These are phyloP conservation scores for Torymus tubicola DNA, from an alignment of 2,888 invertebrate species.

Conservation along the genomic window DNA sequence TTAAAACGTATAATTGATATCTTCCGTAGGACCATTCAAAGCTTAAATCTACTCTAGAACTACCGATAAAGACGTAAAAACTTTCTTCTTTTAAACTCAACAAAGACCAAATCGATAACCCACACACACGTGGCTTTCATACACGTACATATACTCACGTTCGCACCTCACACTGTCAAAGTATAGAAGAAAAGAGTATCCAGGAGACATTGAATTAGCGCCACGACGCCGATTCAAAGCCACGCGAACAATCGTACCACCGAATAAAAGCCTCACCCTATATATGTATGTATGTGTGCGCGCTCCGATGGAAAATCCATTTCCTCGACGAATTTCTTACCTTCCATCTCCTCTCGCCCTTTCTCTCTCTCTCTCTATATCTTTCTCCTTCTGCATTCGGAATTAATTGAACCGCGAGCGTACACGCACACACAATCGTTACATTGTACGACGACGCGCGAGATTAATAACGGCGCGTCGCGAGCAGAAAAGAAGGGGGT, in stretches of 20 bases:
- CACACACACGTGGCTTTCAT: no score
- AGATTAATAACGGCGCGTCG: constrained; percentile 69
- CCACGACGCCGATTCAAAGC: constrained; percentile 26
- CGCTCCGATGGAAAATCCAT: constrained; percentile 42
- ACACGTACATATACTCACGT: no score
- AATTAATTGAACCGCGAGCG: no score
- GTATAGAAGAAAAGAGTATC: no score
- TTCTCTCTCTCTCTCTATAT: constrained; percentile 1
- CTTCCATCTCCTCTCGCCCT: background rate
- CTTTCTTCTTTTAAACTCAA: no score
- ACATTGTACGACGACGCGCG: constrained; percentile 45
- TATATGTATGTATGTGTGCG: no score
- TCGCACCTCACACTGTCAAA: no score
- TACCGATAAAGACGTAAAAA: no score
- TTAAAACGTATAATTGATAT: no score
- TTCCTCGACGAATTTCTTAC: constrained; percentile 35
- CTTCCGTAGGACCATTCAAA: no score
- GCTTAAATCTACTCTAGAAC: no score
- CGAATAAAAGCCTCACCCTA: constrained; percentile 17
- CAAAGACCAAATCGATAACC: no score
- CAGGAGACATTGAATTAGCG: constrained; percentile 38
- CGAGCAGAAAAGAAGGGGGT: constrained; percentile 47
- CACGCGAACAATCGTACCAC: constrained; percentile 26
- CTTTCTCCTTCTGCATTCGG: background rate
- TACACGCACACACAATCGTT: background rate